Base-by-base conservation (phyloP, 2,113 vertebrate species). In the Marcusenius ussheri region DNA sequence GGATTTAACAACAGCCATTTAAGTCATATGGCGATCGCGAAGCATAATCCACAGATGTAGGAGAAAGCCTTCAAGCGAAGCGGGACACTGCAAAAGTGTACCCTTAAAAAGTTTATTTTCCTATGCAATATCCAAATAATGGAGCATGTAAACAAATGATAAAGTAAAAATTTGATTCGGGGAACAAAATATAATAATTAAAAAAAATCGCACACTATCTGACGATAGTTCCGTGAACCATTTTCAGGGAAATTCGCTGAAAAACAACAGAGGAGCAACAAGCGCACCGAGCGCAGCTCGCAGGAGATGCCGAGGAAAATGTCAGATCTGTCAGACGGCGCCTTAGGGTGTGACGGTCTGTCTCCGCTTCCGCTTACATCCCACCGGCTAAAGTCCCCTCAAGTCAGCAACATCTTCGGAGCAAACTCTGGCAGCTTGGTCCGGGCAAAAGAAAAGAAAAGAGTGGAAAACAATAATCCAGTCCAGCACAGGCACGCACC, bases 71-170 rank as follows among this genome's bases (percentile, higher is more conserved):
- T 83, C 46, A 80, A 56, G 62, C 49, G 47, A 70, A 50, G 45
- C 19, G 88, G 88, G 70, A 35, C 49, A 31, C n/a, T 31, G 70
- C 74, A 49, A 49, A 89, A 51, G 70, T 17, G 46, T 70, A 39
- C 88, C 66, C 31, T 27, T 19, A 27, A 89, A 89, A 89, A 89
- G 88, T 89, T 89, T 77, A 80, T 80, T 74, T 77, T 11, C 45
- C 31, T 46, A 70, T 88, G 24, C n/a, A 51, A 21, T 31, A 89
- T 89, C 46, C 27, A 77, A 51, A 17, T 11, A 89, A 24, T 53
- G 49, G 19, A 50, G 70, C 62, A 49, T 11, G 70, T 24, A 49
- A 31, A 83, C 13, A 47, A 5, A 80, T 1, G 39, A 83, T 13
- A 80, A 77, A 80, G 35, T 42, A 50, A 45, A n/a, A 88, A 35